Evolutionary conservation across 2,888 invertebrate species (phyloP).

Genomic region (Augiades crinisus): DNA sequence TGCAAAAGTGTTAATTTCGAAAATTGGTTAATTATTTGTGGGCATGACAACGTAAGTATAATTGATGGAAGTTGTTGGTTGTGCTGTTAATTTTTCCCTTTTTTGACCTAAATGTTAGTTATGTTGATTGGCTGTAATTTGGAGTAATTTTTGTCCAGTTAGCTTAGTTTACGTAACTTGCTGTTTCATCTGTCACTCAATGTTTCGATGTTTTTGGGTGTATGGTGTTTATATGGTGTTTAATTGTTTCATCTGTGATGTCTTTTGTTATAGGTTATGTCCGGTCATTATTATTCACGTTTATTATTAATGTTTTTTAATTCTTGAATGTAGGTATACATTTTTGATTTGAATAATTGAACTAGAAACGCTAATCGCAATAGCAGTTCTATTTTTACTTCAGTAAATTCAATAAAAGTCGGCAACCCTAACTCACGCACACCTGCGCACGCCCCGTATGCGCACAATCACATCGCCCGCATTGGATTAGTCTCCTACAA

Average conservation of each 20-base stretch:
- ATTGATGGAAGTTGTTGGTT: constrained; percentile 14
- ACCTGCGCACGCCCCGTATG: constrained; percentile 35
- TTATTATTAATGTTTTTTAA: no score
- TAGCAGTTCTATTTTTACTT: no score
- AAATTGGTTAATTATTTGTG: background rate
- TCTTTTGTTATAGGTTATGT: constrained; percentile 1
- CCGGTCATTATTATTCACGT: no score
- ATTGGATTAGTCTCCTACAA: constrained; percentile 61
- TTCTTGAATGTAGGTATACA: no score
- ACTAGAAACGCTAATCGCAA: no score
- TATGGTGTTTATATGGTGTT: constrained; percentile 9
- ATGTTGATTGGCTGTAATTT: constrained; percentile 32
- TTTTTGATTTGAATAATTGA: no score
- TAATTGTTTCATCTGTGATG: constrained; percentile 13
- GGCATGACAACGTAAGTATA: constrained; percentile 27
- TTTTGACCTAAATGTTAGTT: constrained; percentile 28
- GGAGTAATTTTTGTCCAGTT: constrained; percentile 29
- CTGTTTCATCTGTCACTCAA: constrained; percentile 9
- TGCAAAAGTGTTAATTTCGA: background rate
- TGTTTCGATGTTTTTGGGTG: constrained; percentile 12
- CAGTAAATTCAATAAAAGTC: no score
- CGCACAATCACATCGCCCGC: constrained; percentile 59
- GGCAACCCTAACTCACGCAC: constrained; percentile 32
- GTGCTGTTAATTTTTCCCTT: constrained; percentile 17
- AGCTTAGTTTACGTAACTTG: constrained; percentile 25